Base-by-base conservation (phyloP, 2,113 vertebrate species). In the Lepus europaeus region DNA sequence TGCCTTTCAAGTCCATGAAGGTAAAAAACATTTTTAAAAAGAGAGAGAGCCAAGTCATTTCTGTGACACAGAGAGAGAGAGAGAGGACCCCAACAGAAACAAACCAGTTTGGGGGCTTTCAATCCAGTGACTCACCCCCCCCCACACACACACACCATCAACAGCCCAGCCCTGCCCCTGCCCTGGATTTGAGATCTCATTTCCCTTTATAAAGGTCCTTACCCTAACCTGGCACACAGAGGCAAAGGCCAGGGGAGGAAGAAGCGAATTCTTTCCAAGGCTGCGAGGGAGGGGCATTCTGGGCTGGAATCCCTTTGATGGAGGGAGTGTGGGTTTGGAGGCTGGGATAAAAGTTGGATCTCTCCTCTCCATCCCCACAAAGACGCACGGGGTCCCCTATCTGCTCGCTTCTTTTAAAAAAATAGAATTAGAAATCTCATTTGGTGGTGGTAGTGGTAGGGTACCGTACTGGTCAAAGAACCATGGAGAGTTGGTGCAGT, bases 241-340 rank as follows among this genome's bases (percentile, higher is more conserved):
- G 85, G 93, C 95, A 96, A 97, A 97, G 86, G 74, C 82, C 85
- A 59, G 45, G 31, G 64, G 29, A 84, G 27, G 25, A 93, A 29
- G 63, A 61, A 91, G 87, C 19, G 51, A 68, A 63, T 63, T 87
- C 31, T 89, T 83, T n/a, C 19, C n/a, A 3, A 1, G 59, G 59
- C n/a, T 88, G 76, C 36, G 45, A 61, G 51, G 29, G 53, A 63
- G 51, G 77, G 61, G 19, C 77, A 25, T 45, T 86, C 85, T 56
- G 27, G 89, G 51, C 80, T n/a, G 56, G 53, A 63, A 78, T 91
- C 85, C 31, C n/a, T 70, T 66, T 31, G 79, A 77, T 8, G 20
- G 74, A 39, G 78, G 33, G 39, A 69, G 70, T 13, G 49, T 68
- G 33, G 64, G 51, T 92, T 81, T 76, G 74, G n/a, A 22, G 51